Base-by-base conservation (phyloP, 2,888 invertebrate genomes). In the Rotaria sp. region DNA sequence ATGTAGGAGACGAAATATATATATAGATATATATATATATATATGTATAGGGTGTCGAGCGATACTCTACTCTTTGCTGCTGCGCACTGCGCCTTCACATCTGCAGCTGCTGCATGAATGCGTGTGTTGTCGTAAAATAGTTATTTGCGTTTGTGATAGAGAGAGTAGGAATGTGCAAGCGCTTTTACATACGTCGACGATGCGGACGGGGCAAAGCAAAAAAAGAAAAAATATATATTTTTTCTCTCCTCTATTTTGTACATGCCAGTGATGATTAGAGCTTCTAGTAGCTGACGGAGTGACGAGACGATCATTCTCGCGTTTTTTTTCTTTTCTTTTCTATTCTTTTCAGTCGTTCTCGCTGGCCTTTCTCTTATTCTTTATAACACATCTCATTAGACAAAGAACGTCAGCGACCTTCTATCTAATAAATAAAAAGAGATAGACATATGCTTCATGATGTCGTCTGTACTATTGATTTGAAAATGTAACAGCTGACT, bases 401-500 rank as follows among this genome's bases (percentile, higher is more conserved):
- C 18, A 35, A 67, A 35, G 35, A 67, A 13, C 67, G 30, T 35
- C 30, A 67, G 18, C 35, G 35, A 67, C 67, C 67, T 67, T 67
- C 67, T 50, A 50, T 50, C 15, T 18, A 15, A 15, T 3, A 0
- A 50, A 50, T 13, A 13, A 50, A 4, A 67, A 35, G 10, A 30
- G 15, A 67, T 35, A 35, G 30, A 67, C 35, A 67, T 35, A 35
- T 35, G 67, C 4, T 87, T 88, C 90, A 41, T 88, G 87, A 85
- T 50, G 18, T 18, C 87, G 35, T 67, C 67, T 67, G 15, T 18
- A 67, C 15, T 13, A 30, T 15, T 35, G 30, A 30, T 35, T 67
- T 18, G 4, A 30, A 30, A 18, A 35, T 0, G 5, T 2, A 67
- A 67, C 35, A 30, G 11, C 55, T 24, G 55, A 55, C 26, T 24